phyloP scores from a whole-genome alignment of 2,797 vertebrate species.

The Siniperca obscura region DNA sequence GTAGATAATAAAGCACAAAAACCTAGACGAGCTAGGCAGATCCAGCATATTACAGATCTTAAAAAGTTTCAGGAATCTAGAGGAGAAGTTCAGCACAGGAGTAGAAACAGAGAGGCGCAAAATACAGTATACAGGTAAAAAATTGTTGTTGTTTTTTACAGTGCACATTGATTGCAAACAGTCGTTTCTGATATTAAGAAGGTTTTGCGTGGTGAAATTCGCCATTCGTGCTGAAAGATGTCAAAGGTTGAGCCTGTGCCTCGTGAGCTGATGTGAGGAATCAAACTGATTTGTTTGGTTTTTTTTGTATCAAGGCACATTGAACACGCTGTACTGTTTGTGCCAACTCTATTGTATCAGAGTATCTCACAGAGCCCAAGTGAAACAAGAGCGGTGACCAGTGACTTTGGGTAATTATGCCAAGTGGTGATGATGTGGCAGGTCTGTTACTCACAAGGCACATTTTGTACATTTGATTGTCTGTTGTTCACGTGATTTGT shows the following conservation, averaged over 20 bases:
- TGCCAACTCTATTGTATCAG: conserved; percentile 27
- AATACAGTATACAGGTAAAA: conserved; percentile 74
- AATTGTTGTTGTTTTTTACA: conserved; percentile 68
- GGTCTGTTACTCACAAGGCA: conserved; percentile 83
- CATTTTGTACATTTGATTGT: conserved; percentile 83
- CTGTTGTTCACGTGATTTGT: conserved; percentile 68
- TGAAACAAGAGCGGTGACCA: conserved; percentile 63
- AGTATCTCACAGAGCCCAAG: conserved; percentile 53
- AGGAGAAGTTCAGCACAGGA: conserved; percentile 73
- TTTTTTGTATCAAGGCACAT: conserved; percentile 40
- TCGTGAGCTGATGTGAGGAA: conserved; percentile 68
- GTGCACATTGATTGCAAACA: conserved; percentile 80
- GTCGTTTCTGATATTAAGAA: conserved; percentile 71
- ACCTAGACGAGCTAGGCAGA: conserved; percentile 56
- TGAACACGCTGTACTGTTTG: conserved; percentile 23
- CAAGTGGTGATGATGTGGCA: conserved; percentile 67
- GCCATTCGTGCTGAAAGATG: conserved; percentile 70
- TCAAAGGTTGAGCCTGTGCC: conserved; percentile 80
- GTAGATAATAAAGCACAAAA: conserved; percentile 72
- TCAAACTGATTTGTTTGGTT: conserved; percentile 18
- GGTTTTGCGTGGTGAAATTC: conserved; percentile 63
- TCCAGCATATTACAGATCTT: conserved; percentile 78
- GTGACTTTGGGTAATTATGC: conserved; percentile 62
- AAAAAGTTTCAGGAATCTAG: conserved; percentile 66
- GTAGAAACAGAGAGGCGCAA: conserved; percentile 76